Base-by-base conservation (phyloP, 2,888 invertebrate genomes). In the Notodonta dromedarius region DNA sequence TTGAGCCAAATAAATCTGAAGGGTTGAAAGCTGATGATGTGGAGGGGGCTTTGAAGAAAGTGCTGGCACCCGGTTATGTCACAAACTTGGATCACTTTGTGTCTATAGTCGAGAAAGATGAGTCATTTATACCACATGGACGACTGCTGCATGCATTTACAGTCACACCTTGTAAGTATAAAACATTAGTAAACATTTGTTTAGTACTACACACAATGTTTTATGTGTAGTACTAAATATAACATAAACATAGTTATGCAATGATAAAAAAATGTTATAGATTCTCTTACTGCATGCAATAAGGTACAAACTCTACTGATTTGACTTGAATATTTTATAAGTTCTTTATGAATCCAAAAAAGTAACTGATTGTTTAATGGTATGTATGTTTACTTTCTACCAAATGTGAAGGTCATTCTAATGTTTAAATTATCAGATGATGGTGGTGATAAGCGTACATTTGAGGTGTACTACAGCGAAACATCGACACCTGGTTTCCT, bases 391-490 rank as follows among this genome's bases (percentile, higher is more conserved):
- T 35, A 35, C 35, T 35, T 35, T 35, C 7, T 35, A 7, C 0
- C 35, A 35, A 35, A 35, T 35, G 35, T 35, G 4, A 7, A 9
- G 16, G 9, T 50, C 2, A 16, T 11, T 50, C 7, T 50, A 44
- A 42, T 53, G 62, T 61, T 73, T 72, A 13, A 24, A 46, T 52
- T 54, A 39, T 39, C 64, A 90, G 91, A 76, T 75, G 86, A 91
- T 60, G 85, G 87, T 58, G 82, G 85, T n/a, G 84, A 86, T 2
- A 86, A 92, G 62, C 87, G 94, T 0, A 85, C 87, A 40, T 98
- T 97, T 90, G 97, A 98, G 90, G 95, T 98, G n/a, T 98, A 97
- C 81, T 94, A 95, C 74, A 96, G 96, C 77, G 96, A 96, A 77
- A 95, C 95, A 70, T 94, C 95, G 13, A 94, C 95, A 58, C 95